These are phyloP conservation scores for Tipula confusa DNA, from an alignment of 2,888 invertebrate genomes.

Conservation along the genomic window DNA sequence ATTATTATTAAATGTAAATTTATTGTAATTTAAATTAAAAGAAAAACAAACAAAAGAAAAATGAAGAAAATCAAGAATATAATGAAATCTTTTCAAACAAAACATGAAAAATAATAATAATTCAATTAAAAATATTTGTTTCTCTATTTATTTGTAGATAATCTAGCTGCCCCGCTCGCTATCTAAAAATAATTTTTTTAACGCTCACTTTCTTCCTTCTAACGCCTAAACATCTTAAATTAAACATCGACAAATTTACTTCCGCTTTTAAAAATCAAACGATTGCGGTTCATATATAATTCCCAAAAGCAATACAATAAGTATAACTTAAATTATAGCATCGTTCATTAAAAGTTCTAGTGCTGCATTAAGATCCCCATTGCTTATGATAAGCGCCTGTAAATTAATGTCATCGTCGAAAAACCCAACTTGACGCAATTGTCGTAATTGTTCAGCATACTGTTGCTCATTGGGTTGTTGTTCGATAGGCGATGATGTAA, in stretches of 20 bases:
- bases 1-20: constrained; percentile 25
- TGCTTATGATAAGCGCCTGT: constrained; percentile 70
- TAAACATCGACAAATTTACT: no score
- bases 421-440: constrained; percentile 90
- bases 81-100: background rate
- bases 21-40: background rate
- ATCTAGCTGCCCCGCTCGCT: no score
- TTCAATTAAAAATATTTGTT: background rate
- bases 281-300: background rate
- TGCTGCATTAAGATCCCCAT: constrained; percentile 86
- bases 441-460: constrained; percentile 59
- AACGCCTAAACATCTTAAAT: no score
- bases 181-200: no score
- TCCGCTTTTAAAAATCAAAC: background rate
- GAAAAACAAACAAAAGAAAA: background rate
- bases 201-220: no score
- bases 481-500: constrained; percentile 30
- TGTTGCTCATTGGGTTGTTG: constrained; percentile 38
- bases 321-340: background rate
- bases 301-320: background rate
- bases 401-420: constrained; percentile 76
- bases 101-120: background rate
- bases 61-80: background rate
- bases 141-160: no score
- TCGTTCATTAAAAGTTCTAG: constrained; percentile 82